phyloP scores from a whole-genome alignment of 1,140 invertebrate species.

The Zaprionus inermis region DNA sequence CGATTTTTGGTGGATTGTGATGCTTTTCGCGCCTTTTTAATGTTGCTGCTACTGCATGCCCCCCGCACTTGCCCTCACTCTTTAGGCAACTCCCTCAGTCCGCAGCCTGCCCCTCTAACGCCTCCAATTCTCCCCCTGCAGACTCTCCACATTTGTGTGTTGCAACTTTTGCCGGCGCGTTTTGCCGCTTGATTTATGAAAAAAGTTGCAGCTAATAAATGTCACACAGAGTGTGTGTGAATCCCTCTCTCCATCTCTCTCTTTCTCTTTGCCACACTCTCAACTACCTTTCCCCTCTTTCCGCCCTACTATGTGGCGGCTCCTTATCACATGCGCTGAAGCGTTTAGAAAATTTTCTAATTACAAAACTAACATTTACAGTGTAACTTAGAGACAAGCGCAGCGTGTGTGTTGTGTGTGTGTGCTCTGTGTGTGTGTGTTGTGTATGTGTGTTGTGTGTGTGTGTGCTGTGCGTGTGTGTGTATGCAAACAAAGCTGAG shows the following conservation, averaged over 20 bases:
- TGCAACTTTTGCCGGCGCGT: constrained; percentile 33
- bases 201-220: constrained; percentile 80
- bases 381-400: constrained; percentile 69
- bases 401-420: constrained; percentile 8
- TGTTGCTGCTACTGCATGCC: no score
- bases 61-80: no score
- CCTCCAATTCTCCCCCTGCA: neutral
- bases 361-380: constrained; percentile 82
- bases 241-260: neutral
- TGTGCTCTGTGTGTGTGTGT: constrained; percentile 4
- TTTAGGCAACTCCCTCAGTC: no score
- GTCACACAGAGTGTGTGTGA: constrained; percentile 56
- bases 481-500: constrained; percentile 44
- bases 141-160: neutral
- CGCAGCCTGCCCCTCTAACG: neutral
- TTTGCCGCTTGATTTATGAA: constrained; percentile 63
- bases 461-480: constrained; percentile 16
- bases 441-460: constrained; percentile 13
- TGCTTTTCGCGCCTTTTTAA: constrained; percentile 41
- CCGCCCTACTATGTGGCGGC: constrained; percentile 8
- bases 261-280: neutral
- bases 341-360: constrained; percentile 77
- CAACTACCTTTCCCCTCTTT: neutral
- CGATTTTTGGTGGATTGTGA: no score
- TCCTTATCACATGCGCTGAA: constrained; percentile 45